Percentiles rank a stretch among this genome's conserved stretches.
These are phyloP conservation scores for Ridgeia piscesae DNA, from an alignment of 1,140 invertebrate genomes.

Conservation along the genomic window DNA sequence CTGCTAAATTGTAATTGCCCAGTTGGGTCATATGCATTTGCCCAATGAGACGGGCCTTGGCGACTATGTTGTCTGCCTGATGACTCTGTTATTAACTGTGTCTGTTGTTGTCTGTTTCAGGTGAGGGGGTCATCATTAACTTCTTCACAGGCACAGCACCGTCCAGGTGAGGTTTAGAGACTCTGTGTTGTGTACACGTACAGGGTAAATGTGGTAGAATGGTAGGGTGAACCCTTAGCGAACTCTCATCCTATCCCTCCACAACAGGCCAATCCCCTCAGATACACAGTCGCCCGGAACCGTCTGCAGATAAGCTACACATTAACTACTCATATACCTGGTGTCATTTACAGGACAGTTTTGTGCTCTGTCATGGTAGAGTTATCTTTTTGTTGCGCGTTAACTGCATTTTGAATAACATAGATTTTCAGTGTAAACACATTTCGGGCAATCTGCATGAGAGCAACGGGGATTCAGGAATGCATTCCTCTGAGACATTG, in stretches of 20 bases:
- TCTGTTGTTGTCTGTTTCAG: constrained; percentile 17
- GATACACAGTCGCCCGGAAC: too few species aligned
- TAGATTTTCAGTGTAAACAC: neutral
- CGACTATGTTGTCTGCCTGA: too few species aligned
- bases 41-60: too few species aligned
- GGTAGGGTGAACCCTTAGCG: too few species aligned
- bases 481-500: neutral
- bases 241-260: too few species aligned
- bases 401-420: neutral
- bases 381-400: neutral
- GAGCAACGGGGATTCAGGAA: neutral
- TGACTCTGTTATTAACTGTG: too few species aligned
- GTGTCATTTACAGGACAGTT: neutral
- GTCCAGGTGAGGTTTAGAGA: constrained; percentile 61
- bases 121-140: constrained; percentile 23
- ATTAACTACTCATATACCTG: neutral
- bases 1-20: too few species aligned
- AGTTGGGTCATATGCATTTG: too few species aligned
- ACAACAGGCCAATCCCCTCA: too few species aligned
- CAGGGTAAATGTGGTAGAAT: neutral
- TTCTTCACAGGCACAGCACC: constrained; percentile 29
- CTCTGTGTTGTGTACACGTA: neutral
- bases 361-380: neutral
- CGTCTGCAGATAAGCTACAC: neutral
- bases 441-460: neutral